Percentiles rank a stretch among this genome's conserved stretches.
Conservation (phyloP, 1,140 invertebrate genomes). For the Littorina saxatilis region DNA sequence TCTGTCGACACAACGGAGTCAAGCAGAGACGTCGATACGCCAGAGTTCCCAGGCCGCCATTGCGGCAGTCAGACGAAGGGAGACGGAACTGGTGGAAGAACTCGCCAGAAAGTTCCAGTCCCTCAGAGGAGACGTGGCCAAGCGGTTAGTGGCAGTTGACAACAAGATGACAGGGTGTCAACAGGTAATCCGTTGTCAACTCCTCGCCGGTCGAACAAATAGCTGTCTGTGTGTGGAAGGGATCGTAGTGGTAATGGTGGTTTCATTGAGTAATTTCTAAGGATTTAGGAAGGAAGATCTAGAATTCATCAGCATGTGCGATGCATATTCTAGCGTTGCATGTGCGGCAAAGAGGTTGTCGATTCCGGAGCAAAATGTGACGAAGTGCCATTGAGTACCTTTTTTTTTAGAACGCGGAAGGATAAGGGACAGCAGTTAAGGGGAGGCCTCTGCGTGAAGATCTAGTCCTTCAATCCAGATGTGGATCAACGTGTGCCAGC, state of each 20-base stretch:
- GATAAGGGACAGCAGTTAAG: too few relatives aligned
- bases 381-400: neutral
- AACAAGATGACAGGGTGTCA: slow-evolving; percentile 2
- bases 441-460: too few relatives aligned
- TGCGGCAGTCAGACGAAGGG: neutral
- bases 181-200: neutral
- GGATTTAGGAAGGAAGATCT: too few relatives aligned
- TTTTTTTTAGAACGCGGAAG: too few relatives aligned
- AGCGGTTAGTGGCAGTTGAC: neutral
- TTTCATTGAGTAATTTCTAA: neutral
- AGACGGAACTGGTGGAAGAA: slow-evolving; percentile 21
- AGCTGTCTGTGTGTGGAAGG: neutral
- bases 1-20: neutral
- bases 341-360: too few relatives aligned
- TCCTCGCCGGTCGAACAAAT: neutral
- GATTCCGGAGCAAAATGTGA: neutral
- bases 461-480: too few relatives aligned
- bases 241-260: neutral
- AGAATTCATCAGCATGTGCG: too few relatives aligned
- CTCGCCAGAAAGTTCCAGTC: neutral
- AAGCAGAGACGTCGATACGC: slow-evolving; percentile 8
- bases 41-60: neutral
- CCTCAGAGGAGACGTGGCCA: neutral
- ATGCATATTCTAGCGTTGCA: too few relatives aligned
- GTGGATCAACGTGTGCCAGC: too few relatives aligned